Evolutionary conservation across 2,888 invertebrate genomes (phyloP), one percentile per base, ranked within the genome.

Genomic region (Oithona nana): DNA sequence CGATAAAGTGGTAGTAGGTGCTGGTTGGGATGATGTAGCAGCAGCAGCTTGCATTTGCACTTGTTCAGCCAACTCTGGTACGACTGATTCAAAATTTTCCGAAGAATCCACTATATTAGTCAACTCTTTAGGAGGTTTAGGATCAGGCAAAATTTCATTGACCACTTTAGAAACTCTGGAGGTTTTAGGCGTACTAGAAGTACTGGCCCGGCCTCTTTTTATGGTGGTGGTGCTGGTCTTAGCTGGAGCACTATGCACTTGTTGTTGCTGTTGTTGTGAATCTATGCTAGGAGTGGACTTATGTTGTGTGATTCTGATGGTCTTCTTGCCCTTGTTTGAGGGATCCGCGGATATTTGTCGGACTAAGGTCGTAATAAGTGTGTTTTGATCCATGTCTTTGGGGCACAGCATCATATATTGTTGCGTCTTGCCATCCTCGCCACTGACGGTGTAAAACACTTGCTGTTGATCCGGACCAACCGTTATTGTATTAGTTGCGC

Each of bases 401-500:
- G 61, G 51, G 26, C 61, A 61, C 49, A 61, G 22, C 61, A 61
- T 61, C 61, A 61, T 61, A 29, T 61, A 61, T 2, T 49, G 49
- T 29, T 61, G 61, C 11, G 61, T 28, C 8, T 61, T 50, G 48
- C 61, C 61, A 54, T 61, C 51, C 24, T 61, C 61, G 16, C 29
- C 24, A 16, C 30, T 61, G 6, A 61, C 61, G 8, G 61, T 54
- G 52, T 61, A 61, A 20, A 50, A 30, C 1, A 61, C 61, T 54
- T 61, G 49, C 54, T 61, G 61, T 30, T 61, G 61, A 54, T 61
- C 61, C 8, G 61, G 61, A 6, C 61, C 61, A 51, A 61, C 51
- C 1, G 28, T n/a, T 13, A 61, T 49, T 29, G 20, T 29, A 20
- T 57, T 20, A 22, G 29, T n/a, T 6, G 22, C 16, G 54, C 6